Evolutionary conservation across 2,797 vertebrate genomes (phyloP).

Genomic region (Liasis olivaceus): DNA sequence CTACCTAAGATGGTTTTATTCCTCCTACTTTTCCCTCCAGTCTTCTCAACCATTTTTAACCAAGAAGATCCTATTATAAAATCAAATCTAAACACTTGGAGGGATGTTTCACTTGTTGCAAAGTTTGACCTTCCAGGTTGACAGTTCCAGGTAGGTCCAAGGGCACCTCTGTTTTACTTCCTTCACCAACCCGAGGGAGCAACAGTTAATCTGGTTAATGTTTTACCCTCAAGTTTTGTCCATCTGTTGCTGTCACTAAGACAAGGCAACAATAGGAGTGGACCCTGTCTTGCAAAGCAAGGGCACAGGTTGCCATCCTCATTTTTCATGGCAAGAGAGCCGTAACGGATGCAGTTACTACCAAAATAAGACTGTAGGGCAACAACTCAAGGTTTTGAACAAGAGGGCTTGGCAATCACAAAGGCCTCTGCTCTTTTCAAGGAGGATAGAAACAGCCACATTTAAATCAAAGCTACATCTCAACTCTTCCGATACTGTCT

Average conservation of each 20-base stretch:
- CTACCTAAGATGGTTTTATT: neutral
- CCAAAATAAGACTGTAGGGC: neutral
- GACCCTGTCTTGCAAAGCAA: neutral
- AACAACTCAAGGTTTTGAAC: neutral
- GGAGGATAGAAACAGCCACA: too few relatives aligned
- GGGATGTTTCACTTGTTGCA: neutral
- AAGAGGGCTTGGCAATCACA: too few relatives aligned
- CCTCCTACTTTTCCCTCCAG: neutral
- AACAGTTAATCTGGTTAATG: constrained; percentile 25
- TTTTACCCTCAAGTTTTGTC: neutral
- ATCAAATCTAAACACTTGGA: neutral
- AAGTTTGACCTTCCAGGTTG: neutral
- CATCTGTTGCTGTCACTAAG: neutral
- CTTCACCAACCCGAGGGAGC: neutral
- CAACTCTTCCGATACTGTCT: neutral
- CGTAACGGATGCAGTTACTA: neutral
- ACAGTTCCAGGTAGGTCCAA: neutral
- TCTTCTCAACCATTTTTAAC: neutral
- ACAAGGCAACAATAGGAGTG: neutral
- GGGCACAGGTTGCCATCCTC: neutral
- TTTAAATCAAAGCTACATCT: neutral
- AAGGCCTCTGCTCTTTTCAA: neutral
- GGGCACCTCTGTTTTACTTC: constrained; percentile 3
- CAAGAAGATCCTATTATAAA: neutral
- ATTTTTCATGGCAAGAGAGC: neutral